Base-by-base conservation (phyloP, 2,797 vertebrate species). In the Streptopelia turtur region DNA sequence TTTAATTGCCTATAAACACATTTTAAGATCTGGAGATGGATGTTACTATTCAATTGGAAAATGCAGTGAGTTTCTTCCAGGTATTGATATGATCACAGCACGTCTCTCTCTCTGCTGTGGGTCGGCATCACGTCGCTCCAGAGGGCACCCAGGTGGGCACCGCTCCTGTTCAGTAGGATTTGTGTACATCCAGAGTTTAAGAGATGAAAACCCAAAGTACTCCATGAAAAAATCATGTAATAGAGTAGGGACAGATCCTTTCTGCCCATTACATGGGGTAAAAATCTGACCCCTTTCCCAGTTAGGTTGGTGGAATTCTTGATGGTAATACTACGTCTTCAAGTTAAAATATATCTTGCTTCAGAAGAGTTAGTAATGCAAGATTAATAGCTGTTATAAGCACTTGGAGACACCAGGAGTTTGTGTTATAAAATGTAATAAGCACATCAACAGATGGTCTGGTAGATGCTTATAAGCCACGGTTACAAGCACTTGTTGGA, bases 401-500 rank as follows among this genome's bases (percentile, higher is more conserved):
- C 75, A 37, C 3, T 47, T 92, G 90, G 86, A 93, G 80, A 30
- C 85, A 86, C 43, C 22, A 24, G 86, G 83, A 87, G 53, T 75
- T 66, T 85, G 87, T 60, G 89, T 85, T 83, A 60, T 57, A 87
- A 93, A 94, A 92, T 52, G 88, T 9, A 95, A 83, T 85, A 92
- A 93, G 94, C 89, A 82, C 90, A 76, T 49, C 93, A 95, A 90
- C 80, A 90, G 91, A 92, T 93, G 93, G 92, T 43, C 81, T 85
- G 83, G 92, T 90, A 63, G 93, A 81, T 96, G 93, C 71, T 80
- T 56, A 27, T 85, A 85, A 95, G 94, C 94, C 89, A 77, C 0
- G 27, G 80, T 90, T 92, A 91, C 70, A 83, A 84, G 95, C 93
- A 79, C 92, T 94, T 89, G 89, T 91, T 94, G 93, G 96, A 92